These are phyloP conservation scores for Thinocorus orbignyianus DNA, from an alignment of 2,113 vertebrate genomes.

Conservation along the genomic window DNA sequence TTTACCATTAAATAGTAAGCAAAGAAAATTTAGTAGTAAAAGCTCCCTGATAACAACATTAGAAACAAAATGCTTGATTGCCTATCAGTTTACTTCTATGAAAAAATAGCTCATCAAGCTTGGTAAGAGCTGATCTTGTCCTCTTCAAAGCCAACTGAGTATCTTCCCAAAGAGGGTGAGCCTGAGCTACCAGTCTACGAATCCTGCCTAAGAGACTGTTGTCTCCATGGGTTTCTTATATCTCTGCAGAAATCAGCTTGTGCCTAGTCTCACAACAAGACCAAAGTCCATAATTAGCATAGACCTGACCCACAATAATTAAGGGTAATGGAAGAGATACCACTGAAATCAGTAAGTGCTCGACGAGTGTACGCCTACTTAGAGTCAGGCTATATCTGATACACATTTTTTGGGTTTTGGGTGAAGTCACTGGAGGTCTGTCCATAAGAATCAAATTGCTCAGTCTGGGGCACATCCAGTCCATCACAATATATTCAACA, in stretches of 20 bases:
- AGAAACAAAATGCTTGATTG: background rate
- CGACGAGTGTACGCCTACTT: background rate
- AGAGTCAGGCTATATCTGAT: background rate
- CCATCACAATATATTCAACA: background rate
- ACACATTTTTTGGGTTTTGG: background rate
- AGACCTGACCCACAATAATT: background rate
- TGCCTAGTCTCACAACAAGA: background rate
- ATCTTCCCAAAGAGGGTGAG: background rate
- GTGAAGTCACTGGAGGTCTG: slow-evolving; percentile 9
- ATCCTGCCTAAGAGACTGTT: background rate
- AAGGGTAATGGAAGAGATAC: background rate
- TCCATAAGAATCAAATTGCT: background rate
- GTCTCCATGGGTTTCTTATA: background rate
- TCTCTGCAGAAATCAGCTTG: background rate
- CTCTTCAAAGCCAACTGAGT: background rate
- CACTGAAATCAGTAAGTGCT: background rate
- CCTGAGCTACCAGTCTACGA: background rate
- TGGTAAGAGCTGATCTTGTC: background rate
- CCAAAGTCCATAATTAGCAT: background rate
- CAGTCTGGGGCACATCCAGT: background rate
- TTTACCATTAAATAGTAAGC: background rate
- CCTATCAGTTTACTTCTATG: background rate
- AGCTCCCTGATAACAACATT: background rate
- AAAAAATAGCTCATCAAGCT: background rate
- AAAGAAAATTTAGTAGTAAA: background rate